Base-by-base conservation (phyloP, 2,888 invertebrate species). In the Holacanthella duospinosa region DNA sequence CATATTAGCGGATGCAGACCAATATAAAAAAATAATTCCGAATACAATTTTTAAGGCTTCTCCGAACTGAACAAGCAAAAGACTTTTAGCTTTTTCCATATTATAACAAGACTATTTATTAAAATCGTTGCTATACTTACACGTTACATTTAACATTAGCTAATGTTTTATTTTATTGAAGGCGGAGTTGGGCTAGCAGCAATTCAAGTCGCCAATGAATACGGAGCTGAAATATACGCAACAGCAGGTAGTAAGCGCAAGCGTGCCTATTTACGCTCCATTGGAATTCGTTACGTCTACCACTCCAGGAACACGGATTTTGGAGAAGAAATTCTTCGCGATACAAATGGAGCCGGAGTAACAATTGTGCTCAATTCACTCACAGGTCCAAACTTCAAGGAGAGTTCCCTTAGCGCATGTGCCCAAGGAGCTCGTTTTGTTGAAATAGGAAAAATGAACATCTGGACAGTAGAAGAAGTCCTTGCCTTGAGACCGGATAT, bases 351-450 rank as follows among this genome's bases (percentile, higher is more conserved):
- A 27, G 66, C 58, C 16, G 56, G 60, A n/a, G 66, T 68, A 2
- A 62, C 64, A 26, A 60, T 68, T 43, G 67, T 68, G 6, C 63
- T 68, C 12, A 67, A 67, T 29, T 67, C 67, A 0, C 55, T 68
- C 3, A 67, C 67, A 1, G 64, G 67, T 12, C 64, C 67, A n/a
- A 67, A 67, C 16, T 67, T 69, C 29, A 69, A 69, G 43, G 69
- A 69, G 55, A 60, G 66, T 0, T 53, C 67, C 12, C 55, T 69
- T 0, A 53, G 36, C 2, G 61, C 54, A 2, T 66, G 66, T 59
- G 57, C 64, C 1, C 44, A 56, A 1, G 58, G 60, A 24, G 68
- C 66, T 1, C 55, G 66, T 1, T 68, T 68, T 57, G 61, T 68
- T 3, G 68, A 68, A 60, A 68, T 68, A 62, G 65, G 65, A n/a